These are phyloP conservation scores for Spermophilus dauricus DNA, from an alignment of 2,113 vertebrate genomes.

Conservation along the genomic window DNA sequence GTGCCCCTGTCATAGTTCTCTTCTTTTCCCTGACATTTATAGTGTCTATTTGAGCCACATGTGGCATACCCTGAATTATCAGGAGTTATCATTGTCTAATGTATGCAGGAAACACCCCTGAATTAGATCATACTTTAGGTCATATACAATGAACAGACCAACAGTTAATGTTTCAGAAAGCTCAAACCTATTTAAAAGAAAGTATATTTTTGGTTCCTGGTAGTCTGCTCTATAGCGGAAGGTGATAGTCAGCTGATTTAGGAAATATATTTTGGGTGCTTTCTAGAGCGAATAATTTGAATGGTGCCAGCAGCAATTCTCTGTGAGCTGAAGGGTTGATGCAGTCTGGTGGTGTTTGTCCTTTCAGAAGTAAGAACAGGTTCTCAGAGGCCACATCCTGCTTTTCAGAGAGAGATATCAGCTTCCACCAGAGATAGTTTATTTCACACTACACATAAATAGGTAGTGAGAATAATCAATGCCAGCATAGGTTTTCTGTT, in stretches of 20 bases:
- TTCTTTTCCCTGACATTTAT: neutral
- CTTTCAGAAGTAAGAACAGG: neutral
- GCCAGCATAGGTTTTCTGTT: neutral
- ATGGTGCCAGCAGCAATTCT: neutral
- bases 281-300: constrained; percentile 52
- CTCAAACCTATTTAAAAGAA: neutral
- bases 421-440: constrained; percentile 11
- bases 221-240: neutral
- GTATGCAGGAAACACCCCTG: neutral
- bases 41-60: neutral
- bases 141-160: neutral
- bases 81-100: neutral
- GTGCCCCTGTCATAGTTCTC: neutral
- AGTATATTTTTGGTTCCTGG: neutral
- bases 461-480: neutral
- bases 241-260: neutral
- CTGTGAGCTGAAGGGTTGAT: constrained; percentile 6
- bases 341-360: neutral
- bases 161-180: neutral
- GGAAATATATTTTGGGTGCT: neutral
- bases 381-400: constrained; percentile 72
- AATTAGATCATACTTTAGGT: neutral
- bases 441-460: neutral
- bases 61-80: neutral
- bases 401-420: constrained; percentile 42